A percentile compares a stretch with the other conserved stretches of the same genome.
phyloP scores from a whole-genome alignment of 30 jellyfish, hydroid and myxozoan genomes.

The Nemopilema nomurai region DNA sequence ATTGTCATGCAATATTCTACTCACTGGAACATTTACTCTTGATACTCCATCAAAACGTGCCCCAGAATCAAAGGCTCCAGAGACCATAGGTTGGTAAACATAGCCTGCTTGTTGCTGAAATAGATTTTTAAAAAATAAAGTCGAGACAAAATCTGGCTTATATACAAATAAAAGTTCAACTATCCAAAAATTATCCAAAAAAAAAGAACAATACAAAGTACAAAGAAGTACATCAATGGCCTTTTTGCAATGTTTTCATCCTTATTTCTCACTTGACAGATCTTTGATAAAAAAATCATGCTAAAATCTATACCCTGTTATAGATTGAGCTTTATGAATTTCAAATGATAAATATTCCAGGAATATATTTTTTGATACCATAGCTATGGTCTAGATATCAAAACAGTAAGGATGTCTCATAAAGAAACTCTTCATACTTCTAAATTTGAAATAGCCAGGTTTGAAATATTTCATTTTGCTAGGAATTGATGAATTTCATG shows the following conservation, averaged over 20 bases:
- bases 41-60: slow-evolving; percentile 92
- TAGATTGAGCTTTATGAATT: no score
- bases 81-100: slow-evolving; percentile 36
- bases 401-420: no score
- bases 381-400: no score
- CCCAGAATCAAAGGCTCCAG: slow-evolving; percentile 75
- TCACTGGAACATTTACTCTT: slow-evolving; percentile 82
- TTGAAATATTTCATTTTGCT: not conserved
- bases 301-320: no score
- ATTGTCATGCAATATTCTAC: not conserved
- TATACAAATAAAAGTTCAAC: no score
- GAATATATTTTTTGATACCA: no score
- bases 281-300: no score
- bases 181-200: no score
- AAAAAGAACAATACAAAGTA: not conserved
- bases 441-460: not conserved
- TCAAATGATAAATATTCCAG: no score
- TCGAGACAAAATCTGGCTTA: no score
- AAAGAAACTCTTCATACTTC: not conserved
- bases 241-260: not conserved
- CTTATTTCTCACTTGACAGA: no score
- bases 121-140: not conserved
- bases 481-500: not conserved
- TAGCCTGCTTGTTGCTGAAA: slow-evolving; percentile 37
- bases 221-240: not conserved